Evolutionary conservation across 2,113 vertebrate species (phyloP), one percentile per base, ranked within the genome.

Genomic region (Seriola rivoliana): DNA sequence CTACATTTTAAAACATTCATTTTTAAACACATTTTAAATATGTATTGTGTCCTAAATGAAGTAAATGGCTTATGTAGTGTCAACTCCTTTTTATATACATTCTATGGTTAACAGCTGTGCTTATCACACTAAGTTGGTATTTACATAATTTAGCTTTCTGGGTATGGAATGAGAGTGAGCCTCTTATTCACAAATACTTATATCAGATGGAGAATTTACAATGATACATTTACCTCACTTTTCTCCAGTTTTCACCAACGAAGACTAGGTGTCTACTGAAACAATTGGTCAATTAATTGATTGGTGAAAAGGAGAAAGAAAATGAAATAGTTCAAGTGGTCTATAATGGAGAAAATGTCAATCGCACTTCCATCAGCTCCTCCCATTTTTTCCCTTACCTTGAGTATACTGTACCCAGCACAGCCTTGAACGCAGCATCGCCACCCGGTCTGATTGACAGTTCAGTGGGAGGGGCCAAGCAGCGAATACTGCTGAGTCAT

Each of bases 401-500:
- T 48, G 0, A 3, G 0, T 0, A 5, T 7, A 38, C 1, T 7
- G 38, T 8, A 3, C 38, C 38, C 38, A 38, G 38, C 5, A 29
- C 29, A 44, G 4, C 9, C 17, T 0, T 88, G 67, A 88, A 82
- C 2, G 38, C 17, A 4, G 1, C 78, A n/a, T 8, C 0, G 2
- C 12, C 2, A 0, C 32, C 10, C 9, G 13, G 14, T 46, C 19
- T 65, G 72, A 82, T 48, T 60, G 79, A 62, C 65, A 19, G 72
- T 0, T 44, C 5, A 2, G 32, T 64, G 81, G 88, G 90, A 54
- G 79, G 80, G 23, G 67, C 36, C 57, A 0, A 9, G 29, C 2
- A 1, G 23, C 7, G 11, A 79, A 88, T 87, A 94, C 46, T 93
- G 96, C 96, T 95, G 95, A 97, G 96, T 97, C 96, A 97, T 91